Evolutionary conservation across 2,113 vertebrate genomes (phyloP), one percentile per base, ranked within the genome.

Genomic region (Charina bottae): DNA sequence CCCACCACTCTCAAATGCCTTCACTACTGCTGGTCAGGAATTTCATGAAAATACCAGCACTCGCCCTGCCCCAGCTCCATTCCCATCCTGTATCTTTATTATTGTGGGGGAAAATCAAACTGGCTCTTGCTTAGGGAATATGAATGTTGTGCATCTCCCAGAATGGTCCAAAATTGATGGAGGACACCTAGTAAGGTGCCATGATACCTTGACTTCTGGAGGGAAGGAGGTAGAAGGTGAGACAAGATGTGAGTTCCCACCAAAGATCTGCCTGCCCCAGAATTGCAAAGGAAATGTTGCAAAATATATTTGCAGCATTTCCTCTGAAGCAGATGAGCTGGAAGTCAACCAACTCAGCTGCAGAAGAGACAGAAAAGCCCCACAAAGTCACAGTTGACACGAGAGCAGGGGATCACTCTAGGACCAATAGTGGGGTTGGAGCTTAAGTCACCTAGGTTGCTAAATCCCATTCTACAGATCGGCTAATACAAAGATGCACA

Each of bases 401-500:
- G 37, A 78, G 33, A 78, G 15, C 17, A 78, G n/a, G 21, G 17
- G 72, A 78, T 2, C 72, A 42, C 37, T 78, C n/a, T 21, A 78
- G 17, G 33, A 78, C 17, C n/a, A 78, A 2, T 68, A 28, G 12
- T 68, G 12, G 37, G n/a, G 33, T 21, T 9, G 37, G 33, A 10
- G 19, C 33, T 78, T 72, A 37, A 33, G n/a, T 19, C 68, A 72
- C n/a, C n/a, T 37, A 19, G 85, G 93, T 89, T 93, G 95, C 92
- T 94, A 95, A 92, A 93, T 93, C 95, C 94, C 96, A 96, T 96
- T 96, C 95, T 92, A 96, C 96, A 95, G 94, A 96, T 78, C 33
- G 42, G 17, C 33, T 78, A 78, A 10, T 62, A 60, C 17, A n/a
- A 13, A 5, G 28, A 54, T 28, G 55, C 8, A 53, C 85, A 88